phyloP scores from a whole-genome alignment of 2,113 vertebrate genomes.

The Uria lomvia region DNA sequence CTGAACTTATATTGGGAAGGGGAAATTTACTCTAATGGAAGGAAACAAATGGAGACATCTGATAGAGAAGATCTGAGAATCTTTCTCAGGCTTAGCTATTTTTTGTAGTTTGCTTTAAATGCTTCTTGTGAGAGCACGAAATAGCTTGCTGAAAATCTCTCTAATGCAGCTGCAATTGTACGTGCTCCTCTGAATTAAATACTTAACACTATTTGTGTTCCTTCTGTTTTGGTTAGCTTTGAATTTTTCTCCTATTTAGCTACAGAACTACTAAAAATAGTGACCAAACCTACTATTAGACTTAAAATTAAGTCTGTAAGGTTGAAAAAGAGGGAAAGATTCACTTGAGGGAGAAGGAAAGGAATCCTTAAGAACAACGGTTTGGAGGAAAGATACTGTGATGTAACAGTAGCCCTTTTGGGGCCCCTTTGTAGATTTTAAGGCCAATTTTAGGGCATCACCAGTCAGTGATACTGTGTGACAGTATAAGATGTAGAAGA shows the following conservation, averaged over 20 bases:
- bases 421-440: neutral
- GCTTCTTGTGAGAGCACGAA: neutral
- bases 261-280: neutral
- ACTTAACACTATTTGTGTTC: neutral
- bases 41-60: conserved; percentile 63
- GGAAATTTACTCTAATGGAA: conserved; percentile 64
- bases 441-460: neutral
- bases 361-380: neutral
- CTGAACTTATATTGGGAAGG: conserved; percentile 51
- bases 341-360: neutral
- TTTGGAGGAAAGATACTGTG: neutral
- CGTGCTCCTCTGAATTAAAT: neutral
- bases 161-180: neutral
- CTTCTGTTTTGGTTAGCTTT: neutral
- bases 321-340: neutral
- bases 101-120: neutral
- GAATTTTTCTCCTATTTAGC: neutral
- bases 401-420: neutral
- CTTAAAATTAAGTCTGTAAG: neutral
- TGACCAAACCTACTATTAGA: neutral
- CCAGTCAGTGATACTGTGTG: neutral
- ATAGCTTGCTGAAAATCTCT: neutral
- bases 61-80: conserved; percentile 59
- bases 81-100: neutral
- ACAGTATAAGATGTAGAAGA: neutral